Conservation (phyloP, 2,888 invertebrate species). For the Diogma glabrata region DNA sequence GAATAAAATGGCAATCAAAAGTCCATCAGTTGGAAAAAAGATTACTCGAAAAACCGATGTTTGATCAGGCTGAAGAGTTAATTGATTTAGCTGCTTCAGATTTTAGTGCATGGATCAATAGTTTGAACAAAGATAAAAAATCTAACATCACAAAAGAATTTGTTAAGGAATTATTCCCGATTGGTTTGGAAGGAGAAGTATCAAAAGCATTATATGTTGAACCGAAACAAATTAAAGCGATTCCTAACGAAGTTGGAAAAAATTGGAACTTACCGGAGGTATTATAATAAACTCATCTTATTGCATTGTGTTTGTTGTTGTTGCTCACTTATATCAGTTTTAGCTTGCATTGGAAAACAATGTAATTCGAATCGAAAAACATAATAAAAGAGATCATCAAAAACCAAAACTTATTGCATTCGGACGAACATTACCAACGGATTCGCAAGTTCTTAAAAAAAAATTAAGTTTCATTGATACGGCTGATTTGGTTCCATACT, state of each 20-base stretch:
- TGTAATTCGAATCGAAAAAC: conserved; percentile 27
- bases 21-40: conserved; percentile 26
- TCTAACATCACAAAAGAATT: conserved; percentile 29
- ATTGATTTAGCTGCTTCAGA: conserved; percentile 32
- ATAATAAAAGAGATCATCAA: conserved; percentile 19
- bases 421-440: conserved; percentile 30
- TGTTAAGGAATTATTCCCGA: conserved; percentile 32
- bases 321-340: too few species aligned
- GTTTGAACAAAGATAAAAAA: conserved; percentile 26
- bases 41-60: conserved; percentile 27
- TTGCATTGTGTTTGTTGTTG: too few species aligned
- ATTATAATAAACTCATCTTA: too few species aligned
- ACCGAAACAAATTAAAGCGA: conserved; percentile 31
- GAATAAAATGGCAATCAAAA: conserved; percentile 33
- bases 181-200: conserved; percentile 23
- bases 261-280: conserved; percentile 33
- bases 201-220: conserved; percentile 31
- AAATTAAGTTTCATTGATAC: not conserved
- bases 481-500: conserved; percentile 22
- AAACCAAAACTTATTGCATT: conserved; percentile 29
- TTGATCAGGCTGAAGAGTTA: conserved; percentile 33
- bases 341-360: conserved; percentile 30
- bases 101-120: conserved; percentile 33
- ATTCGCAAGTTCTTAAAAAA: conserved; percentile 26
- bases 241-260: conserved; percentile 32